Conservation (phyloP, 2,113 vertebrate genomes). For the Gallinago undulata region DNA sequence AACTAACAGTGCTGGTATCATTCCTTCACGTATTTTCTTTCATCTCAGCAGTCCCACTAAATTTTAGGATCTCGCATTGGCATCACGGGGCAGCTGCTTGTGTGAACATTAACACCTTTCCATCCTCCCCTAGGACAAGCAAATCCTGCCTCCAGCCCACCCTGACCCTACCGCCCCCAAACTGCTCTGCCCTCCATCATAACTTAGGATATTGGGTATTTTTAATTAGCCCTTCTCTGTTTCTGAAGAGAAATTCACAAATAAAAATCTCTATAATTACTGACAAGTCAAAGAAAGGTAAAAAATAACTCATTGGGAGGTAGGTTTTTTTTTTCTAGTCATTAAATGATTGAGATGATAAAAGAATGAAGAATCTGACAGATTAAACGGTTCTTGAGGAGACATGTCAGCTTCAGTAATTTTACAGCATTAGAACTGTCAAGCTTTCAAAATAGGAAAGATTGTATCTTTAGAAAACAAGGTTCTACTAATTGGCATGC, state of each 20-base stretch:
- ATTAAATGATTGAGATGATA: slow-evolving; percentile 30
- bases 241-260: not conserved
- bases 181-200: not conserved
- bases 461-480: slow-evolving; percentile 48
- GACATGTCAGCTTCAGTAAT: slow-evolving; percentile 34
- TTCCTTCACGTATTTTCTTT: not conserved
- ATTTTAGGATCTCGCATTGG: not conserved
- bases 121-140: not conserved
- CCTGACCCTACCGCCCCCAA: not conserved
- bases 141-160: not conserved
- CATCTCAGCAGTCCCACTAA: not conserved
- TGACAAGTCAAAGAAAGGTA: not conserved
- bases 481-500: slow-evolving; percentile 34
- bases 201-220: not conserved
- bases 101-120: not conserved
- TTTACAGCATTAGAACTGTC: slow-evolving; percentile 36
- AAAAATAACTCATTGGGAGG: not conserved
- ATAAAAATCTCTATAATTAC: not conserved
- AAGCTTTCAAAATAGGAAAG: slow-evolving; percentile 49
- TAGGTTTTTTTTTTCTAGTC: not conserved
- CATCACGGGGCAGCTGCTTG: accelerated
- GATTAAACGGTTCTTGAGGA: slow-evolving; percentile 42
- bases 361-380: slow-evolving; percentile 34
- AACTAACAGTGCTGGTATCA: not conserved
- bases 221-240: not conserved